Evolutionary conservation across 2,113 vertebrate species (phyloP), one percentile per base, ranked within the genome.

Genomic region (Erythrolamprus reginae): DNA sequence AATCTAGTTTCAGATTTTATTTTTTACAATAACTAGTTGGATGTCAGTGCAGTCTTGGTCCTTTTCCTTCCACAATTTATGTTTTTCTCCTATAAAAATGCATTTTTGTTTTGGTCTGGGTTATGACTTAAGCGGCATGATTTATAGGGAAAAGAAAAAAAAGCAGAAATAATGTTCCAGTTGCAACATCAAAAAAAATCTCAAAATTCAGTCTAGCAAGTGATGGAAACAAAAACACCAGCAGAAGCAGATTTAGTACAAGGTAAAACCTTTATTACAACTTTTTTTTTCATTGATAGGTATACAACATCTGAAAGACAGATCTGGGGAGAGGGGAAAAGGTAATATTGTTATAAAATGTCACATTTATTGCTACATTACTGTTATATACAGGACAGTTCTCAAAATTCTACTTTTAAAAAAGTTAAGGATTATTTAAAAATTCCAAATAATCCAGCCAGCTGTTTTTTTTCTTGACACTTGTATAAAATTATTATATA

Each of bases 341-440:
- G 96, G 93, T 96, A 97, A 97, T 97, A 97, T 97, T 97, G 97
- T 98, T 98, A 97, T 98, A 98, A 98, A 98, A 98, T 97, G 97
- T 98, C 98, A 98, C 98, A 98, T 98, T 98, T 98, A 99, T 98
- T 98, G 98, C 98, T 98, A 98, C 98, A 98, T 98, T 98, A 98
- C 98, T 98, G 98, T 98, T 98, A 98, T 98, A 97, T 98, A 98
- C 98, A 98, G 96, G 98, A 98, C 98, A 98, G 98, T 97, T 98
- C 97, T 96, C 96, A 93, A 96, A 95, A 98, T 83, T 97, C 97
- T 97, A 98, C 98, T 98, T 96, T 90, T 97, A 96, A 97, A 98
- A 97, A 97, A 97, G 97, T 97, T 96, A 97, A 91, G 96, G 97
- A 96, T 97, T 95, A 96, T 96, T 96, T 96, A 96, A 96, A 97